Evolutionary conservation across 2,888 invertebrate species (phyloP).

Genomic region (Eilema depressum): DNA sequence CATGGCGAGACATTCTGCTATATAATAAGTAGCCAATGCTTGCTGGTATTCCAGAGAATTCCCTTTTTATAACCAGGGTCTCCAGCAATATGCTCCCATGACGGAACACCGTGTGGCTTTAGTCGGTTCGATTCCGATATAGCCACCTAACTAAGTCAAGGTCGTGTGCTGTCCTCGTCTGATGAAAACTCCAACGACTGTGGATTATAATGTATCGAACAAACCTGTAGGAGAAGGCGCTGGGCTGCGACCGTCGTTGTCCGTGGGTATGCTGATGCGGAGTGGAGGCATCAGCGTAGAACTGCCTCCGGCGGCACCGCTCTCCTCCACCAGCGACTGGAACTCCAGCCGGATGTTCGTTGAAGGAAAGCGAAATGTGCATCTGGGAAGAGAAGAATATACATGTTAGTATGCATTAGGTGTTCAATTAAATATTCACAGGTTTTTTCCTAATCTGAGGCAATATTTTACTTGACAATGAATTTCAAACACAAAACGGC

Average conservation of each 20-base stretch:
- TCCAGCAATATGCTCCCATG: too few relatives aligned
- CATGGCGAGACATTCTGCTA: too few relatives aligned
- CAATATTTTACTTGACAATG: too few relatives aligned
- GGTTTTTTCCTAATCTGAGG: neutral
- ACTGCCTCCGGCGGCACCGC: slow-evolving; percentile 82
- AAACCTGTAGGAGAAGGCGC: slow-evolving; percentile 96
- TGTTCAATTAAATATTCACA: neutral
- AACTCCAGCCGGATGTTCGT: slow-evolving; percentile 98
- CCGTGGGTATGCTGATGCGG: slow-evolving; percentile 94
- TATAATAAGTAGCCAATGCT: too few relatives aligned
- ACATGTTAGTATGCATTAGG: neutral
- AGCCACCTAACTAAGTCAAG: too few relatives aligned
- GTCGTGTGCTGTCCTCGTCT: neutral
- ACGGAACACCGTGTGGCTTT: too few relatives aligned
- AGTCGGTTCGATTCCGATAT: too few relatives aligned
- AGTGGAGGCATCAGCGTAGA: slow-evolving; percentile 90
- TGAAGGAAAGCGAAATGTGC: slow-evolving; percentile 98
- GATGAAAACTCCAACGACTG: neutral
- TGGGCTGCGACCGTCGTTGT: slow-evolving; percentile 91
- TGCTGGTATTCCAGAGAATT: too few relatives aligned
- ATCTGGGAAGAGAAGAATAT: slow-evolving; percentile 87
- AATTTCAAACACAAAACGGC: too few relatives aligned
- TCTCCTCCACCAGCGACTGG: slow-evolving; percentile 95
- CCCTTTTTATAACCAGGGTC: too few relatives aligned
- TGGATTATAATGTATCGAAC: neutral